Evolutionary conservation across 2,797 vertebrate species (phyloP).

Genomic region (Ibycter americanus): DNA sequence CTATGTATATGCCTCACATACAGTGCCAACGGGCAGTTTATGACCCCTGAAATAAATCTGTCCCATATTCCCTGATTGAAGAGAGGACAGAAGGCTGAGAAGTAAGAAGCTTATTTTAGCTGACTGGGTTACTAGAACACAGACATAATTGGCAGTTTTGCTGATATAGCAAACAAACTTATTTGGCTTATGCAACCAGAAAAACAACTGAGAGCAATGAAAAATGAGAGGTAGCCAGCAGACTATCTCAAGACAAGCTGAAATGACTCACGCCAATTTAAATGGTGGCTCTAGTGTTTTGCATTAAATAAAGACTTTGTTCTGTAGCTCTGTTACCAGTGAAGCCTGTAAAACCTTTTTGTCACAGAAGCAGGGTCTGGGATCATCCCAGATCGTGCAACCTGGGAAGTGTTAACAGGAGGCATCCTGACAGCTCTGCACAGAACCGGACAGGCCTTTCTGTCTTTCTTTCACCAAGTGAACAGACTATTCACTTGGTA

Average conservation of each 20-base stretch:
- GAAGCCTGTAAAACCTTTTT: not conserved
- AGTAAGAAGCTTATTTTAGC: conserved; percentile 49
- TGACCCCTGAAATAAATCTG: not conserved
- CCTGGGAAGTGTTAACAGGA: not conserved
- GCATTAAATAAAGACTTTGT: conserved; percentile 11
- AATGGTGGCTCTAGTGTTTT: not conserved
- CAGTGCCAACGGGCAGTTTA: not conserved
- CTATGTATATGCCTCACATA: not conserved
- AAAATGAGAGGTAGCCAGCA: not conserved
- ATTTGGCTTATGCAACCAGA: not conserved
- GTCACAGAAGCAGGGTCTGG: not conserved
- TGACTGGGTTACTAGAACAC: conserved; percentile 12
- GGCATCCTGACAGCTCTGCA: not conserved
- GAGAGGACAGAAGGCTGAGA: conserved; percentile 16
- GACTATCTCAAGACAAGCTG: not conserved
- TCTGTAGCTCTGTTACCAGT: not conserved
- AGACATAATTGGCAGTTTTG: not conserved
- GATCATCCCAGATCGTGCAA: not conserved
- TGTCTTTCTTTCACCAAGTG: too few species aligned
- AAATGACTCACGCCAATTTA: not conserved
- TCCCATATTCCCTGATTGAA: not conserved
- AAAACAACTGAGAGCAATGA: not conserved
- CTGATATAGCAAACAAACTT: conserved; percentile 3
- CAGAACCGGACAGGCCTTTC: too few species aligned
- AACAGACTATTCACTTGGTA: not conserved